These are phyloP conservation scores for Acanthochromis polyacanthus DNA, from an alignment of 2,113 vertebrate genomes.

Conservation along the genomic window DNA sequence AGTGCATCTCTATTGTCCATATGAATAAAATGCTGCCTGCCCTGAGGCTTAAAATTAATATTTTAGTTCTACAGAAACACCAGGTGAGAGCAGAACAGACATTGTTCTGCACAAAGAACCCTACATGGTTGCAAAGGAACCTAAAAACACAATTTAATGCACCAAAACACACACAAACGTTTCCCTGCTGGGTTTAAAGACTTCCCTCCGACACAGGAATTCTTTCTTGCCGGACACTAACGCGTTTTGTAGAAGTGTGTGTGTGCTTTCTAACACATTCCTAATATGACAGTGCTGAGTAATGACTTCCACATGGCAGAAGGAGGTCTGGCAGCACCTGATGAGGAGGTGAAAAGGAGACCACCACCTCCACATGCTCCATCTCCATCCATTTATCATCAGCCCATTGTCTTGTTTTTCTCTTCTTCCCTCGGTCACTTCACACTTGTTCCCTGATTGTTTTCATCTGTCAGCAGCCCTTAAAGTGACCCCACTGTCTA, in stretches of 20 bases:
- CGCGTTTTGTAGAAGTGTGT: slow-evolving; percentile 36
- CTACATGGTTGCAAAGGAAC: background rate
- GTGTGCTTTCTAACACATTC: slow-evolving; percentile 59
- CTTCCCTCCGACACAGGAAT: slow-evolving; percentile 48
- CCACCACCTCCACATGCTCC: background rate
- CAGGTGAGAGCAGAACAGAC: background rate
- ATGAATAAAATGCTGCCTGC: too few relatives aligned
- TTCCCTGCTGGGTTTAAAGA: slow-evolving; percentile 63
- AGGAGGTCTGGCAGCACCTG: slow-evolving; percentile 25
- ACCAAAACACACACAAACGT: slow-evolving; percentile 5
- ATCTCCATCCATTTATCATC: slow-evolving; percentile 16
- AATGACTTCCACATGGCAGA: slow-evolving; percentile 69
- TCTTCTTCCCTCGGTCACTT: background rate
- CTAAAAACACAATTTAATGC: background rate
- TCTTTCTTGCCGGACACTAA: slow-evolving; percentile 61
- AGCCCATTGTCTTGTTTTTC: background rate
- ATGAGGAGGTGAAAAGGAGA: slow-evolving; percentile 2
- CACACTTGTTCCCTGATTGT: slow-evolving; percentile 17
- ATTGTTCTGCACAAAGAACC: background rate
- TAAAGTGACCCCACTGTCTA: background rate
- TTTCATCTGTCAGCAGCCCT: slow-evolving; percentile 32
- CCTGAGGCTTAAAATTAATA: too few relatives aligned
- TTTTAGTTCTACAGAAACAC: background rate
- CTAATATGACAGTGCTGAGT: slow-evolving; percentile 63
- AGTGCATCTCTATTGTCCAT: background rate